Evolutionary conservation across 2,888 invertebrate genomes (phyloP).

Genomic region (Papilio protenor): DNA sequence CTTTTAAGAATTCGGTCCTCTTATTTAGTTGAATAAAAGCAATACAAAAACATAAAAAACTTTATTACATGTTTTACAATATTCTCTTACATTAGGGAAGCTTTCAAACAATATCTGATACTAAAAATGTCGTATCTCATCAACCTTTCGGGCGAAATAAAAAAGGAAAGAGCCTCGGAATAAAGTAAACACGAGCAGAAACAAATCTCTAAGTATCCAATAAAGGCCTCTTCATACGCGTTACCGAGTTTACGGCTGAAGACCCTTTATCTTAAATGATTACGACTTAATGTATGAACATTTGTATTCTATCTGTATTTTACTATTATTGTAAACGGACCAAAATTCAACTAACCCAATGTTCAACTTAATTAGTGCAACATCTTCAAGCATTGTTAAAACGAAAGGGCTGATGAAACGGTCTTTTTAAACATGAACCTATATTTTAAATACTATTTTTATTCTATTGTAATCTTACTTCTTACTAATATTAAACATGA

Average conservation of each 20-base stretch:
- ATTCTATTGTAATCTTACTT: too few relatives aligned
- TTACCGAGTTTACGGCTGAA: conserved; percentile 29
- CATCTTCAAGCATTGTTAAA: too few relatives aligned
- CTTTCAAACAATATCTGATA: conserved; percentile 22
- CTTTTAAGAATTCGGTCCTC: too few relatives aligned
- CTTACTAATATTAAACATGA: too few relatives aligned
- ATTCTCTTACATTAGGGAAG: conserved; percentile 5
- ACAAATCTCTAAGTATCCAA: conserved; percentile 36
- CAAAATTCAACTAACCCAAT: too few relatives aligned
- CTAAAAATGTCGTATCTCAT: conserved; percentile 24
- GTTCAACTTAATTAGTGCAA: too few relatives aligned
- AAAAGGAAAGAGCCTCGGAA: conserved; percentile 19
- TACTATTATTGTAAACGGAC: background rate
- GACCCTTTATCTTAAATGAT: conserved; percentile 31
- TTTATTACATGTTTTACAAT: background rate
- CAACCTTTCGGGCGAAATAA: conserved; percentile 6
- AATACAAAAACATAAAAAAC: background rate
- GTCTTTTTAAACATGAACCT: too few relatives aligned
- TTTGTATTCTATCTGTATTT: conserved; percentile 6
- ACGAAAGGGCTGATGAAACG: too few relatives aligned
- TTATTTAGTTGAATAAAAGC: background rate
- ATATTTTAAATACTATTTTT: too few relatives aligned
- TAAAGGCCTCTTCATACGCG: conserved; percentile 27
- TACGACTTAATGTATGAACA: conserved; percentile 8
- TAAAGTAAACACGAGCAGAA: conserved; percentile 14